Evolutionary conservation across 2,797 vertebrate genomes (phyloP).

Genomic region (Bradypodion pumilum): DNA sequence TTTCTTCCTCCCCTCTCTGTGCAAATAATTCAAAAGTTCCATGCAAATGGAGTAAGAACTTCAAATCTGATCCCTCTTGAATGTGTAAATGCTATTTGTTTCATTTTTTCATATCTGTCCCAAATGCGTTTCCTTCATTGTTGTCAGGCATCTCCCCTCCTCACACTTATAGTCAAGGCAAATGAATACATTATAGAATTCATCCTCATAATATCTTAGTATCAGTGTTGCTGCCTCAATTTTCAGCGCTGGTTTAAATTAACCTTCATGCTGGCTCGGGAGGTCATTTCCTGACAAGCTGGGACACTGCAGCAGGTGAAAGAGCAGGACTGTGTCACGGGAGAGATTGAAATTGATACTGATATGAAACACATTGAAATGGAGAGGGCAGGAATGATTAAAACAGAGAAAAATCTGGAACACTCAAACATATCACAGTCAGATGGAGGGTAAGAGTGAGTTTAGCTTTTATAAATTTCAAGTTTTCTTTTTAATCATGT

Average conservation of each 20-base stretch:
- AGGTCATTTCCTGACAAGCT: constrained; percentile 48
- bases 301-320: constrained; percentile 8
- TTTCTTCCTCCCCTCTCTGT: constrained; percentile 7
- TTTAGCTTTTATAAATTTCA: not conserved
- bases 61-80: constrained; percentile 51
- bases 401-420: constrained; percentile 11
- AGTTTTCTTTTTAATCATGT: not conserved
- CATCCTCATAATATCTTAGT: constrained; percentile 24
- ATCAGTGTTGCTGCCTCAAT: constrained; percentile 34
- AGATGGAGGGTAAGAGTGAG: not conserved
- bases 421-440: not conserved
- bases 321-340: constrained; percentile 37
- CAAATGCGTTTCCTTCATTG: constrained; percentile 13
- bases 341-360: constrained; percentile 36
- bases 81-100: constrained; percentile 51
- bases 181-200: constrained; percentile 25
- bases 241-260: constrained; percentile 37
- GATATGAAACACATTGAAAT: constrained; percentile 39
- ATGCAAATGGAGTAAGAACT: constrained; percentile 58
- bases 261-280: constrained; percentile 31
- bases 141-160: not conserved
- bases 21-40: constrained; percentile 59
- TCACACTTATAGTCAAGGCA: not conserved
- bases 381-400: constrained; percentile 24
- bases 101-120: constrained; percentile 38